A percentile compares a stretch with the other conserved stretches of the same genome.
Evolutionary conservation across 2,797 vertebrate species (phyloP).

Genomic region (Tapirus indicus): DNA sequence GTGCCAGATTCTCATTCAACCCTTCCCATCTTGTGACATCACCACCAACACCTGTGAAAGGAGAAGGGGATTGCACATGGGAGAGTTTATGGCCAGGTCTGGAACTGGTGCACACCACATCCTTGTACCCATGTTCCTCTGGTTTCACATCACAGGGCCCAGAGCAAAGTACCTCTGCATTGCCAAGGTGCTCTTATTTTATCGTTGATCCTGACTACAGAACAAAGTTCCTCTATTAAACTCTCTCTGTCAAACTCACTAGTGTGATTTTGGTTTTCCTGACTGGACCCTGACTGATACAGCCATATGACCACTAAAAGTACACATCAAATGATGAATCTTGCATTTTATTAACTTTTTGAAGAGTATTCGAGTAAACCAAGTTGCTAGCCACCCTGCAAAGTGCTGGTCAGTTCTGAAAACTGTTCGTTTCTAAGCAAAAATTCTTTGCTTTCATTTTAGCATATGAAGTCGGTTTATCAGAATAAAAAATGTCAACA

Average conservation of each 20-base stretch:
- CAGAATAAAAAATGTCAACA: neutral
- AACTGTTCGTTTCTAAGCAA: neutral
- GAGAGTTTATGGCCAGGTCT: neutral
- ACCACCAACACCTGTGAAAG: no score
- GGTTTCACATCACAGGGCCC: neutral
- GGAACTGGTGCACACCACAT: neutral
- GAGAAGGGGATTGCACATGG: neutral
- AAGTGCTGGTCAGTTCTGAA: neutral
- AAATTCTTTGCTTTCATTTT: constrained; percentile 6
- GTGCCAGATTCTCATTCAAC: neutral
- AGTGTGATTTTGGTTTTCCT: neutral
- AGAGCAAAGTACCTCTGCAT: neutral
- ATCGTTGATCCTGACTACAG: no score
- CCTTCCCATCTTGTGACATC: neutral
- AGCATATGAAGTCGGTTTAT: neutral
- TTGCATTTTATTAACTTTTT: neutral
- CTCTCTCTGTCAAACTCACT: neutral
- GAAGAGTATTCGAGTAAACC: neutral
- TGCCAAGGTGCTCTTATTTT: neutral
- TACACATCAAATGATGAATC: neutral
- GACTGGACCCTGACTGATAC: neutral
- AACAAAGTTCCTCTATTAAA: neutral
- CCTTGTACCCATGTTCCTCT: neutral
- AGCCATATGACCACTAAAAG: neutral
- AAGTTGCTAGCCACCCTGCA: neutral